Percentiles rank a stretch among this genome's conserved stretches.
Conservation (phyloP, 2,113 vertebrate genomes). For the Phylloscopus trochilus region DNA sequence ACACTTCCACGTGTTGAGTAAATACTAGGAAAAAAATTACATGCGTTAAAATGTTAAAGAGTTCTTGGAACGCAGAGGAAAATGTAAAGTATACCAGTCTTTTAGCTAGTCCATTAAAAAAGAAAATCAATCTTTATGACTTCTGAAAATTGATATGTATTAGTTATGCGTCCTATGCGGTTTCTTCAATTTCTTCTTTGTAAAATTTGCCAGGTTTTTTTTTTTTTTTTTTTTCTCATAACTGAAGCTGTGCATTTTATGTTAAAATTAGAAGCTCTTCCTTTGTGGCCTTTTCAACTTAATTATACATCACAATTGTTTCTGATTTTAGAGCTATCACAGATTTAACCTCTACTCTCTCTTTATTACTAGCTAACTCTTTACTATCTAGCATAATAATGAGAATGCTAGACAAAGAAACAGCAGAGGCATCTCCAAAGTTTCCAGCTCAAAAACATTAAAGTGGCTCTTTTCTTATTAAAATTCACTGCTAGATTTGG, state of each 20-base stretch:
- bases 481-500: background rate
- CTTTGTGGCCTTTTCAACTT: constrained; percentile 54
- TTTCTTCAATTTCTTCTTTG: constrained; percentile 28
- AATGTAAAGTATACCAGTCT: background rate
- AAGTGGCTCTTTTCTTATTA: background rate
- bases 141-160: constrained; percentile 11
- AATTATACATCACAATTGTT: constrained; percentile 64
- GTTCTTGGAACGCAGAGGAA: background rate
- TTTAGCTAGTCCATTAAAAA: background rate
- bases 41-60: background rate
- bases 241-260: constrained; percentile 24
- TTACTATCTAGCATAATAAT: constrained; percentile 14
- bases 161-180: background rate
- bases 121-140: background rate
- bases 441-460: background rate
- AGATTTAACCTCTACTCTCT: constrained; percentile 41
- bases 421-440: background rate
- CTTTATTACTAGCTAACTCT: constrained; percentile 11
- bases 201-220: constrained; percentile 27
- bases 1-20: background rate
- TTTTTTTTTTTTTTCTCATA: background rate
- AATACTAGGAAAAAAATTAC: background rate
- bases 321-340: constrained; percentile 29
- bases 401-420: constrained; percentile 9
- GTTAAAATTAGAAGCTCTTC: constrained; percentile 57